Evolutionary conservation across 2,113 vertebrate species (phyloP), one percentile per base, ranked within the genome.

Genomic region (Herpetotheres cachinnans): DNA sequence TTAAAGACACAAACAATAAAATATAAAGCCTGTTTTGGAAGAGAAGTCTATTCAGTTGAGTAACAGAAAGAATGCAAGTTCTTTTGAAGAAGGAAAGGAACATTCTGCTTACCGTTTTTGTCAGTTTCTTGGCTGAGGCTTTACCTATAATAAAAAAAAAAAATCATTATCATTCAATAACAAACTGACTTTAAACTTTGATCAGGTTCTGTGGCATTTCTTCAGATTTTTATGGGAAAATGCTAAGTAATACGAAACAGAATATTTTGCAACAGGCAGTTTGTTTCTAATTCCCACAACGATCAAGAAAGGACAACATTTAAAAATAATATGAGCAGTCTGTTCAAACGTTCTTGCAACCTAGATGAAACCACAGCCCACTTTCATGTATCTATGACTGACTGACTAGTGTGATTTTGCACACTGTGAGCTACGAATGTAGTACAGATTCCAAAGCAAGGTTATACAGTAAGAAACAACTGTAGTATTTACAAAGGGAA

Each of bases 41-140:
- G 49, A 96, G 44, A 78, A 93, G 26, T 52, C 82, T 89, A 66
- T 86, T 87, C 40, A 46, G 74, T 76, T 93, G 77, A 77, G 83
- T 71, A 93, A 89, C 71, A 96, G 85, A 96, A 97, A 92, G 78
- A 95, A 97, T 63, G 63, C 50, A 85, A 89, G 61, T 80, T 95
- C 81, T 97, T 94, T 96, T 88, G 89, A 94, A 94, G 87, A 90
- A 71, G 20, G 34, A 79, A 93, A 90, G 59, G 76, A 90, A 86
- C 55, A 83, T 36, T 85, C 59, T 89, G 56, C 97, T 97, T 97
- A 98, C 98, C 98, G 98, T 98, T 97, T 98, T 97, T 92, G 98
- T 98, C 93, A 98, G 94, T 70, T 95, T 98, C 97, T 97, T 98
- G 95, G 98, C 94, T 82, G 87, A 96, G 80, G 97, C 95, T 98